A percentile compares a stretch with the other conserved stretches of the same genome.
Evolutionary conservation across 2,888 invertebrate species (phyloP).

Genomic region (Chorisops tibialis): DNA sequence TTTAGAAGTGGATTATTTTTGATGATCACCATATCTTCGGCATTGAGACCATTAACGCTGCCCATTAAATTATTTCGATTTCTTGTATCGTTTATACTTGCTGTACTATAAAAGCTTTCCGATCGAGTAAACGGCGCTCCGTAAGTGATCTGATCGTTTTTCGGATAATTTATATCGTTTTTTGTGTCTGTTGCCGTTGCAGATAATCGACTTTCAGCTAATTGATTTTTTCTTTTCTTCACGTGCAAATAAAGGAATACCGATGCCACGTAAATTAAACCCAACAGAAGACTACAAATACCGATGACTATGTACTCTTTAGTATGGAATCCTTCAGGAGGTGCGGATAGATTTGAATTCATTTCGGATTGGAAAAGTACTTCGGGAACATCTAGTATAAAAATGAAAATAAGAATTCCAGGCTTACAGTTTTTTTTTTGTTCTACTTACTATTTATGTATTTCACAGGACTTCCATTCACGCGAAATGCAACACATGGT

Average conservation of each 20-base stretch:
- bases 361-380: conserved; percentile 71
- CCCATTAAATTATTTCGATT: conserved; percentile 52
- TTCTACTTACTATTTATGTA: conserved; percentile 60
- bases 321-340: conserved; percentile 62
- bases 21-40: conserved; percentile 66
- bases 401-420: background rate
- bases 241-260: conserved; percentile 79
- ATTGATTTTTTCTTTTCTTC: conserved; percentile 58
- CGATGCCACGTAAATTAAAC: conserved; percentile 80
- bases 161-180: conserved; percentile 54
- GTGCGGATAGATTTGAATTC: conserved; percentile 57
- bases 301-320: conserved; percentile 82
- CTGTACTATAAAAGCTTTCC: conserved; percentile 47
- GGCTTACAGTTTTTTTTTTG: background rate
- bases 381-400: conserved; percentile 69
- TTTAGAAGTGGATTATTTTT: conserved; percentile 75
- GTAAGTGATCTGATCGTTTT: conserved; percentile 51
- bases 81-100: conserved; percentile 41
- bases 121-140: conserved; percentile 49
- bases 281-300: conserved; percentile 77
- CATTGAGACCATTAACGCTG: conserved; percentile 37
- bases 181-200: conserved; percentile 44
- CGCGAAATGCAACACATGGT: conserved; percentile 81
- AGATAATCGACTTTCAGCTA: conserved; percentile 44
- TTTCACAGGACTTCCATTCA: conserved; percentile 75